Base-by-base conservation (phyloP, 2,113 vertebrate genomes). In the Muscicapa adusta region DNA sequence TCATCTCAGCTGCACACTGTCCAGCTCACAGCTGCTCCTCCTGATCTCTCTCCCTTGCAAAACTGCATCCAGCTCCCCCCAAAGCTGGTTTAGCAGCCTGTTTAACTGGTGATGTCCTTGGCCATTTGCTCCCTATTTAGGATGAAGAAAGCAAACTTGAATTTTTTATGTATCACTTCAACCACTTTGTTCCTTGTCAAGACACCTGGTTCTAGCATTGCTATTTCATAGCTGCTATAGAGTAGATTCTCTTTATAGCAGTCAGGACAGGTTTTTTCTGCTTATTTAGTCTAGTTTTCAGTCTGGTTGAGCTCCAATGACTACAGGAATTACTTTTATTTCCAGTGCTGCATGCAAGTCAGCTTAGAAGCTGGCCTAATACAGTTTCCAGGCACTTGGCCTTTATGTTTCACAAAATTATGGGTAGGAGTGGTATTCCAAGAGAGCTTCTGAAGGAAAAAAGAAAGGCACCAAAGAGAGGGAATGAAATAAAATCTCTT, bases 1-100 rank as follows among this genome's bases (percentile, higher is more conserved):
- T 97, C 96, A 97, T 84, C 94, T 90, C 63, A n/a, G 71, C 76
- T 71, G 65, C 88, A 94, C 77, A 86, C 71, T 78, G 78, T 89
- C 93, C 89, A 72, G 82, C 84, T 88, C 74, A 36, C 94, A 97
- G 93, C 92, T 96, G 95, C 20, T 53, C 80, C 58, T 87, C 26
- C 58, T 73, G 74, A 80, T 88, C 89, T 65, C 86, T 92, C 92
- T 88, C 81, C 80, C 68, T 84, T 84, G 61, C 78, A 94, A 61
- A 93, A 73, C 31, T 63, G 38, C 57, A 79, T 70, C 84, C 95
- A 93, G 65, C 88, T 90, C 67, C 40, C 56, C 50, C 50, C 60
- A 43, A 86, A 92, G 71, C 31, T 63, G 61, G 34, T 84, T 89
- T 81, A 81, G 73, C 48, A 76, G 91, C 53, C 68, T 88, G 11